These are phyloP conservation scores for Grantiella picta DNA, from an alignment of 2,113 vertebrate species.

Conservation along the genomic window DNA sequence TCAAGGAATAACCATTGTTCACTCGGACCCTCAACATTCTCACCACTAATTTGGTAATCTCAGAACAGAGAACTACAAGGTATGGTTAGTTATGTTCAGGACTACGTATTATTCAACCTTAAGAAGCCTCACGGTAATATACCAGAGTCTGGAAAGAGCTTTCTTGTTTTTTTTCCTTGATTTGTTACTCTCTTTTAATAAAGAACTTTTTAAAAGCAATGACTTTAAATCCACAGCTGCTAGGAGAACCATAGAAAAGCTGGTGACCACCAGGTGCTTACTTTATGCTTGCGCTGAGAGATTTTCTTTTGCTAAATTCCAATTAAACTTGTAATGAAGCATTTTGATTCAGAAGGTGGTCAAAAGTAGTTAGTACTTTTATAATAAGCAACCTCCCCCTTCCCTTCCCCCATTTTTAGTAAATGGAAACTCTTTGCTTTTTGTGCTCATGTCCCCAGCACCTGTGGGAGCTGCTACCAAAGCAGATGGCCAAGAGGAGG, in stretches of 20 bases:
- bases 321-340: neutral
- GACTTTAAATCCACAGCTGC: neutral
- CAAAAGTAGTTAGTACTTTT: neutral
- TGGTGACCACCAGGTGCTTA: neutral
- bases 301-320: neutral
- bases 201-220: neutral
- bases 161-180: neutral
- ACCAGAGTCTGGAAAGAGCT: neutral
- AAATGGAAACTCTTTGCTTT: neutral
- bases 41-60: neutral
- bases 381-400: neutral
- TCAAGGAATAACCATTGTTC: neutral
- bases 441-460: neutral
- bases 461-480: neutral
- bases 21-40: neutral
- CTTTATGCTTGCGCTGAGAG: neutral
- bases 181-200: neutral
- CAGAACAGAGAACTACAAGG: neutral
- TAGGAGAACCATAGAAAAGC: neutral
- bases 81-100: neutral
- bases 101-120: neutral
- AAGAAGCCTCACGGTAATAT: neutral
- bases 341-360: neutral
- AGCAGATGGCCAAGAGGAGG: conserved; percentile 6
- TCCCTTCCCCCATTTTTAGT: neutral